phyloP scores from a whole-genome alignment of 2,888 invertebrate genomes.

The Spodoptera littoralis region DNA sequence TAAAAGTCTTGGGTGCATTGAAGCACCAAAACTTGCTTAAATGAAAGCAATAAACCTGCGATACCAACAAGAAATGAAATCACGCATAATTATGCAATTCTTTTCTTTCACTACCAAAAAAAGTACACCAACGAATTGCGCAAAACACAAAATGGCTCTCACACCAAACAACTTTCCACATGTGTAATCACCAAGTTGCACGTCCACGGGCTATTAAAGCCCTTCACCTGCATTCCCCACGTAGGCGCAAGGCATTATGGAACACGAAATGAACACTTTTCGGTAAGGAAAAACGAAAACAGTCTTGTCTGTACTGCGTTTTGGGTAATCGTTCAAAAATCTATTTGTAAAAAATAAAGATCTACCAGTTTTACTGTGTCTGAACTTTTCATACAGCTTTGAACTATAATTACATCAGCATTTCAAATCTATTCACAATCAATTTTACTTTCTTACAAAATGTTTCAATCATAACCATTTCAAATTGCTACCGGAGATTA shows the following conservation, averaged over 20 bases:
- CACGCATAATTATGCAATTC: background rate
- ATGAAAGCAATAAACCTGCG: too few species aligned
- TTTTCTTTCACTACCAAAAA: slow-evolving; percentile 34
- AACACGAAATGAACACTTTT: slow-evolving; percentile 28
- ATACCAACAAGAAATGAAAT: too few species aligned
- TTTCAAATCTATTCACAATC: too few species aligned
- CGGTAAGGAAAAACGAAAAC: slow-evolving; percentile 18
- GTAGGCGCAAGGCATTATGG: slow-evolving; percentile 21
- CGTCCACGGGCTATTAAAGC: slow-evolving; percentile 45
- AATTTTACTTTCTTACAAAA: slow-evolving; percentile 5
- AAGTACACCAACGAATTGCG: slow-evolving; percentile 30
- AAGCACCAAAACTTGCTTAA: too few species aligned
- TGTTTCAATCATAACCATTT: slow-evolving; percentile 1
- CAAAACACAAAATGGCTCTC: slow-evolving; percentile 34
- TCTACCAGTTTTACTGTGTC: background rate
- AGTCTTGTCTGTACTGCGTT: background rate
- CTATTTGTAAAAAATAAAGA: background rate
- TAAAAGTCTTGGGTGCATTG: too few species aligned
- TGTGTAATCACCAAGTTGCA: slow-evolving; percentile 44
- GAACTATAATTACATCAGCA: too few species aligned
- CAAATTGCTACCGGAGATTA: slow-evolving; percentile 22
- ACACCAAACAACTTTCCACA: slow-evolving; percentile 51
- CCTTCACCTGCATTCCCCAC: slow-evolving; percentile 49
- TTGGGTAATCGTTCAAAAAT: too few species aligned
- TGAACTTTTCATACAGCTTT: too few species aligned